A percentile compares a stretch with the other conserved stretches of the same genome.
Evolutionary conservation across 2,888 invertebrate species (phyloP).

Genomic region (Coenonympha arcania): DNA sequence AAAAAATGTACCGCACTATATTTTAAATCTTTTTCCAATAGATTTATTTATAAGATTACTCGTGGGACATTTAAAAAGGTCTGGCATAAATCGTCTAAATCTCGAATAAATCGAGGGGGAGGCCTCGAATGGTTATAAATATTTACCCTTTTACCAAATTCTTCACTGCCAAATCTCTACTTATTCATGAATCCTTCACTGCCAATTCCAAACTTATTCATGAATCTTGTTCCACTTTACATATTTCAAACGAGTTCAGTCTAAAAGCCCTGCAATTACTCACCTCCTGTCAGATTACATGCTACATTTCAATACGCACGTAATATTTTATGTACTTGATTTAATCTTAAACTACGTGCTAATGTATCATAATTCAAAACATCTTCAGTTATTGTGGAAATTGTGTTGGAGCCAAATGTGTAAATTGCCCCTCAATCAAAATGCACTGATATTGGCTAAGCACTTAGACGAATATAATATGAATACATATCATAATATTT

Average conservation of each 20-base stretch:
- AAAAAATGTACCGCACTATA: too few species aligned
- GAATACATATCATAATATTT: too few species aligned
- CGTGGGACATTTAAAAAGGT: too few species aligned
- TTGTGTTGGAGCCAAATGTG: slow-evolving; percentile 4
- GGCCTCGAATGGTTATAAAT: too few species aligned
- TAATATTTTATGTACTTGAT: slow-evolving; percentile 4
- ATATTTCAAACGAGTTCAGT: neutral
- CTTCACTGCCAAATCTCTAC: too few species aligned
- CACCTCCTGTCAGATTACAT: slow-evolving; percentile 4
- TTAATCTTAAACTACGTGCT: slow-evolving; percentile 3
- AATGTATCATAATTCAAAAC: slow-evolving; percentile 3
- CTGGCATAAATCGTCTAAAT: too few species aligned
- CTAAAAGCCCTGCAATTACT: neutral
- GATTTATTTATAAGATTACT: too few species aligned
- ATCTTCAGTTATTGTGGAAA: slow-evolving; percentile 1
- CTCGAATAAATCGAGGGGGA: too few species aligned
- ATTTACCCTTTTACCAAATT: too few species aligned
- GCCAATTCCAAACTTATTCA: neutral
- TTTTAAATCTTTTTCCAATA: too few species aligned
- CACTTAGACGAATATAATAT: too few species aligned
- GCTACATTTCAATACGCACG: slow-evolving; percentile 3
- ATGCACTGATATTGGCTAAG: slow-evolving; percentile 3
- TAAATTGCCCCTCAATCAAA: slow-evolving; percentile 4
- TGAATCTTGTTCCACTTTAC: neutral
- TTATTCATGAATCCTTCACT: too few species aligned